phyloP scores from a whole-genome alignment of 2,113 vertebrate genomes.

The Myiopsitta monachus region DNA sequence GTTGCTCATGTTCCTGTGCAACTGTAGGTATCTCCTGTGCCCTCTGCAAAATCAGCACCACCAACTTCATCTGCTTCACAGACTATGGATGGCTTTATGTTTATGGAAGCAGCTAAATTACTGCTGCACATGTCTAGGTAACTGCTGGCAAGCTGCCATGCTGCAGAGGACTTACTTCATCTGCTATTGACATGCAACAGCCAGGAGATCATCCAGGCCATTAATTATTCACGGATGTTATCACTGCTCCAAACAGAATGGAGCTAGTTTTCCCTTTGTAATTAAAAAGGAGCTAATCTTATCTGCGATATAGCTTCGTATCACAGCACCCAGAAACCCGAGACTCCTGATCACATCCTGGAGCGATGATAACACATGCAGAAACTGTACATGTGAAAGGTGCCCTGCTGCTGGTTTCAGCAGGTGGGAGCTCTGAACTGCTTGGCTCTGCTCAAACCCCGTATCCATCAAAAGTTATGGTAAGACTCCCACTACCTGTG shows the following conservation, averaged over 20 bases:
- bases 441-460: neutral
- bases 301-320: neutral
- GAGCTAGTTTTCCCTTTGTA: neutral
- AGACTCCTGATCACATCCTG: neutral
- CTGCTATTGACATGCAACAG: neutral
- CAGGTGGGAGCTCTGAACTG: neutral
- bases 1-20: neutral
- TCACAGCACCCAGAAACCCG: neutral
- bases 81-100: neutral
- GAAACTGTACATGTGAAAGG: neutral
- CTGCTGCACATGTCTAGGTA: neutral
- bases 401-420: neutral
- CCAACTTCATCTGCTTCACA: neutral
- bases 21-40: neutral
- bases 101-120: neutral
- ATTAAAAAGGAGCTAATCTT: conserved; percentile 40
- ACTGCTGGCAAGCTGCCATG: neutral
- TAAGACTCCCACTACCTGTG: neutral
- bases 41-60: neutral
- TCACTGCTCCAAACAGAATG: conserved; percentile 14
- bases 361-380: neutral
- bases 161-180: neutral
- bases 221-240: conserved; percentile 39
- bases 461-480: neutral
- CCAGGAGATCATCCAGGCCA: neutral